Base-by-base conservation (phyloP, 2,888 invertebrate genomes). In the Margaritifera margaritifera region DNA sequence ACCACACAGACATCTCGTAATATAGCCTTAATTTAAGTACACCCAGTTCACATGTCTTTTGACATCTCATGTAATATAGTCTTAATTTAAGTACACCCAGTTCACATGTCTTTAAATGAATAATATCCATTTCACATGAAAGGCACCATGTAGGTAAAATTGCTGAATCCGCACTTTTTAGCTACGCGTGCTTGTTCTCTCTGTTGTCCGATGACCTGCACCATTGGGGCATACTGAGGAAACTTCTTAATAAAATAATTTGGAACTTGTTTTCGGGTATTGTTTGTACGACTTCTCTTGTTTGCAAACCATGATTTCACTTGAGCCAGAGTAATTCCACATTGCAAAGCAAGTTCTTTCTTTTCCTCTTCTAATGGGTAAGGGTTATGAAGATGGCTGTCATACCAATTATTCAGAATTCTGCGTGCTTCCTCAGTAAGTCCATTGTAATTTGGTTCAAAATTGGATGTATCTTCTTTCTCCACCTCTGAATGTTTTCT, bases 231-330 rank as follows among this genome's bases (percentile, higher is more conserved):
- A 56, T 82, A 82, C 65, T 79, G 80, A 6, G 82, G 82, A 69
- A 77, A 81, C 68, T 80, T 81, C 59, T 79, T 79, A 58, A 82
- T 80, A 75, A 84, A 84, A 68, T 84, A 84, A 58, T 84, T 84
- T 6, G 84, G 84, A 25, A 83, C 78, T 64, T 83, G 83, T 71
- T 76, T 68, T 42, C 78, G 74, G 5, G 85, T 85, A 72, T 85
- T 85, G 69, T 84, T 80, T 42, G 80, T 83, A 42, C 86, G 75
- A 59, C 84, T 85, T 31, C 86, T 66, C 66, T 82, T 83, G 75
- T 86, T 86, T 31, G 85, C 84, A 68, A 86, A 86, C 86, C 86
- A 86, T 1, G 84, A 85, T 60, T 84, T 81, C 55, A 85, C 83
- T 69, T 86, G 85, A 22, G 69, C 68, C 27, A 79, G 60, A 18